Conservation (phyloP, 2,888 invertebrate genomes). For the Synanthedon formicaeformis region DNA sequence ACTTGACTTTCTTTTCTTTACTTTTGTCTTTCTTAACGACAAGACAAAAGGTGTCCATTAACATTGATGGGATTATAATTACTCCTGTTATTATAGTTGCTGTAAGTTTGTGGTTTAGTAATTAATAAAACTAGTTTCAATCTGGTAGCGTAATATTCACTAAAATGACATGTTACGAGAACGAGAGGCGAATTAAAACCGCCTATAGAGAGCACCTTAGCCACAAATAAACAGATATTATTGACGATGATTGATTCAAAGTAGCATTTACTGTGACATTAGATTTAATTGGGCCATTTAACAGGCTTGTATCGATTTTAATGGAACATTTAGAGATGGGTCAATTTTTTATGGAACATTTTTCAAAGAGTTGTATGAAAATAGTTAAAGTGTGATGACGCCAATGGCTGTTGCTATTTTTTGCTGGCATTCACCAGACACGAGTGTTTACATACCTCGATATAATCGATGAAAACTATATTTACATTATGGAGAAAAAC, state of each 20-base stretch:
- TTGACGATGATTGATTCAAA: background rate
- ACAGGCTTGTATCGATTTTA: too few species aligned
- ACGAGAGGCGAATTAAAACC: background rate
- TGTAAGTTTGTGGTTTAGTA: background rate
- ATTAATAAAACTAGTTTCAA: background rate
- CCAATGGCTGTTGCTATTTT: background rate
- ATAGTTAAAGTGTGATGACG: background rate
- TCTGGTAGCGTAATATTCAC: background rate
- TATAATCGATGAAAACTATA: conserved; percentile 18
- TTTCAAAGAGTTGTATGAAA: background rate
- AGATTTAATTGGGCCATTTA: too few species aligned
- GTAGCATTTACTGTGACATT: background rate
- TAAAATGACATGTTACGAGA: background rate
- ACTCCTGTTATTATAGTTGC: too few species aligned
- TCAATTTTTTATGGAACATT: too few species aligned
- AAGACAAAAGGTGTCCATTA: too few species aligned
- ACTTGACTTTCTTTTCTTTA: too few species aligned
- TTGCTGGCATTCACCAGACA: background rate
- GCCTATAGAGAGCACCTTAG: too few species aligned
- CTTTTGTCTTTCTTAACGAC: too few species aligned
- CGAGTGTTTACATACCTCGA: background rate
- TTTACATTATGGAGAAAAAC: conserved; percentile 9
- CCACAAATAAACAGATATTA: too few species aligned
- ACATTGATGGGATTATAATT: too few species aligned
- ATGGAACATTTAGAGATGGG: too few species aligned